Base-by-base conservation (phyloP, 2,888 invertebrate species). In the Andrena fulva region DNA sequence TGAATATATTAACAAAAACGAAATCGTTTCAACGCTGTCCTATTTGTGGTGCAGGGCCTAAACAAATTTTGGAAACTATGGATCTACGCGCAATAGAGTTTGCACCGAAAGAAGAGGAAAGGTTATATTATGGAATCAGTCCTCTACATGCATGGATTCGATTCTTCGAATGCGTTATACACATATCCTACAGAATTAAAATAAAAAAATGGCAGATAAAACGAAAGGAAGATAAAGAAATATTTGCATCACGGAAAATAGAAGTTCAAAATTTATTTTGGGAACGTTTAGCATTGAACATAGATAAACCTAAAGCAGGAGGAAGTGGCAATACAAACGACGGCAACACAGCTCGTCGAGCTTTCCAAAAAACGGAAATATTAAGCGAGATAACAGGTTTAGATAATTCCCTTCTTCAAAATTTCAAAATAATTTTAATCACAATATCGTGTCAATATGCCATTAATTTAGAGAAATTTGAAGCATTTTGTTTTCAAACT, bases 61-160 rank as follows among this genome's bases (percentile, higher is more conserved):
- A 68, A 68, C 68, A 68, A 54, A 56, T 68, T 20, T 54, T 68
- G 20, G 12, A 54, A 54, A 54, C 56, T 12, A 2, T 12, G 20
- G 24, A 68, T 68, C 24, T 68, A 56, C n/a, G 6, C 8, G 35
- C 68, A 2, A 35, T 2, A 35, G 68, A 66, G 16, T 66, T 50
- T n/a, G 12, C 29, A 50, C 10, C 4, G 6, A 50, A 66, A 66
- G 27, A 31, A 16, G 29, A 66, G 12, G n/a, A 48, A 66, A 66
- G 1, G 12, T 52, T 52, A 52, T 12, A 12, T n/a, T n/a, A 31
- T 52, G 31, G 27, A 8, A 10, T 67, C 8, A 67, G 50, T 10
- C n/a, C 20, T 12, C 16, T 67, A 8, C 31, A 31, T 31, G 50
- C 59, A 2, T 59, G 59, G 59, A 67, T 67, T 52, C 5, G 52